Conservation (phyloP, 2,888 invertebrate species). For the Hypomecis atomaria region DNA sequence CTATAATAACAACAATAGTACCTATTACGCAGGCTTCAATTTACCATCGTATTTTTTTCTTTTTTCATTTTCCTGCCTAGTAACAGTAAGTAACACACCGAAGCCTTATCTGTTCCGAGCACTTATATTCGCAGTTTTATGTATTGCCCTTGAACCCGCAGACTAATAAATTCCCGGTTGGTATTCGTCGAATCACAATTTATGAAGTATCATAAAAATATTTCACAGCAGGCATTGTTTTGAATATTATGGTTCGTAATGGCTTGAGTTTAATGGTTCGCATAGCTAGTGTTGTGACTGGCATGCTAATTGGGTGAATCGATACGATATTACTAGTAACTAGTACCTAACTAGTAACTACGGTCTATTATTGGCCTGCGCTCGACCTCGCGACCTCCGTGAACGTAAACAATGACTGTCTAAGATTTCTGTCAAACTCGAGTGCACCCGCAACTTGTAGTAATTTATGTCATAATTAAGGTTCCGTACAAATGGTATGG, state of each 20-base stretch:
- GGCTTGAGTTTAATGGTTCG: conserved; percentile 31
- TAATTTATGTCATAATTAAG: not conserved
- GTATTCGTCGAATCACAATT: conserved; percentile 12
- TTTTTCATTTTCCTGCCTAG: not conserved
- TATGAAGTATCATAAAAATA: conserved; percentile 24
- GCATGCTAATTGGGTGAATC: conserved; percentile 37
- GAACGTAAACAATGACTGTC: conserved; percentile 24
- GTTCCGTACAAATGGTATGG: too few relatives aligned
- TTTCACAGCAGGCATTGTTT: conserved; percentile 14
- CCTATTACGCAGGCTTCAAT: too few relatives aligned
- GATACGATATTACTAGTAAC: conserved; percentile 22
- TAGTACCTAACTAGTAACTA: not conserved
- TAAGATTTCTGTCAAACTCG: conserved; percentile 2
- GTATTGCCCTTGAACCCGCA: conserved; percentile 11
- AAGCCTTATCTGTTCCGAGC: not conserved
- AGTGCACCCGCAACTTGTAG: not conserved
- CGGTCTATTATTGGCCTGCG: conserved; percentile 1
- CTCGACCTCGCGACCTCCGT: conserved; percentile 22
- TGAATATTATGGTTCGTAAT: conserved; percentile 23
- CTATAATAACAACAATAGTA: too few relatives aligned
- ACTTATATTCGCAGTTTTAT: not conserved
- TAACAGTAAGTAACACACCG: not conserved
- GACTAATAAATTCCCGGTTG: conserved; percentile 6
- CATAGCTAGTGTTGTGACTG: conserved; percentile 36
- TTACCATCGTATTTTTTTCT: too few relatives aligned